Percentiles rank a stretch among this genome's conserved stretches.
Conservation (phyloP, 2,888 invertebrate genomes). For the Synanthedon formicaeformis region DNA sequence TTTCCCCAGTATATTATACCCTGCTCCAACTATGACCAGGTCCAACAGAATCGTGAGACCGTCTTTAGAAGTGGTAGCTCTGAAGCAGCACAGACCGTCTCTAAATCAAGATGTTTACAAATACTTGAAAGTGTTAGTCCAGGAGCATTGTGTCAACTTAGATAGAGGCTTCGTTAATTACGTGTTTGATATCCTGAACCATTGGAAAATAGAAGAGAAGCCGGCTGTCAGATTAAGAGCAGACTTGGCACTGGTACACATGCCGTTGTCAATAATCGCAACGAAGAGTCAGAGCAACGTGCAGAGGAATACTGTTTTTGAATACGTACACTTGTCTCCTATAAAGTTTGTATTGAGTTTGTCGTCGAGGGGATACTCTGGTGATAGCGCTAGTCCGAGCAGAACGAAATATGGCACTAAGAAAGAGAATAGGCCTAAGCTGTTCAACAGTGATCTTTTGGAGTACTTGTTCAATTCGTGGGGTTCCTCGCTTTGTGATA, state of each 20-base stretch:
- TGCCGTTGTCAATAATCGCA: constrained; percentile 64
- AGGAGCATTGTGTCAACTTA: constrained; percentile 76
- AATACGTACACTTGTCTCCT: constrained; percentile 71
- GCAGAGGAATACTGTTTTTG: constrained; percentile 59
- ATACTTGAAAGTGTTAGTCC: constrained; percentile 73
- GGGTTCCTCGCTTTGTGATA: constrained; percentile 74
- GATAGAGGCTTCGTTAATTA: constrained; percentile 77
- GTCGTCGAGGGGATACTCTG: constrained; percentile 53
- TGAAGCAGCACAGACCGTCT: constrained; percentile 62
- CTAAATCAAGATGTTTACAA: constrained; percentile 72
- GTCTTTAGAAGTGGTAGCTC: constrained; percentile 69
- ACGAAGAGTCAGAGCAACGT: constrained; percentile 45
- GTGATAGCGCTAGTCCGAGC: constrained; percentile 39
- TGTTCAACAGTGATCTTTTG: constrained; percentile 71
- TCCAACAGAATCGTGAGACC: constrained; percentile 51
- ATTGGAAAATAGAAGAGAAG: constrained; percentile 70
- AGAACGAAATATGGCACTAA: constrained; percentile 36
- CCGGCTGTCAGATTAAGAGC: constrained; percentile 69
- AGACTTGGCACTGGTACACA: constrained; percentile 70
- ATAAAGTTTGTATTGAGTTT: constrained; percentile 74
- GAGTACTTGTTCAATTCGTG: constrained; percentile 75
- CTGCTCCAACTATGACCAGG: constrained; percentile 60
- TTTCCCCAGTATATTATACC: constrained; percentile 76
- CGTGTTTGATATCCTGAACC: constrained; percentile 72
- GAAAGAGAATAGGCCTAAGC: constrained; percentile 57